Evolutionary conservation across 1,140 invertebrate genomes (phyloP), one percentile per base, ranked within the genome.

Genomic region (Cepaea nemoralis): DNA sequence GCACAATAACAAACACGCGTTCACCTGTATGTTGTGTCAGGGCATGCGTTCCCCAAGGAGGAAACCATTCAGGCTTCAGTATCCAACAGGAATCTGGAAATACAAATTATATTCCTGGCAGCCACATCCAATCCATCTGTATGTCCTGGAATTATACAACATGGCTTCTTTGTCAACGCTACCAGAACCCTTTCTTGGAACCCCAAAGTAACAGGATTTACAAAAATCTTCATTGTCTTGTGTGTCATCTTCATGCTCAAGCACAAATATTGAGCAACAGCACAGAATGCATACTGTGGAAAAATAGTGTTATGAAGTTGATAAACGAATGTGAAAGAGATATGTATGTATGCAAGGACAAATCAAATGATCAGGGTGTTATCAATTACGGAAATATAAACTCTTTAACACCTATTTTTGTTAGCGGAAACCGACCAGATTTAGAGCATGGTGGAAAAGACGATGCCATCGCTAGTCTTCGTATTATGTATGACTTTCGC

Each of bases 401-500:
- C 8, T 45, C 16, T 45, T 45, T 6, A 16, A 10, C 8, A 45
- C 16, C 16, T 16, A 16, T 10, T 16, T 45, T 45, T 45, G 6
- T 16, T 10, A 45, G 8, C 42, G 8, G 42, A 45, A 45, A 10
- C 42, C 16, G 42, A 6, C 6, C 8, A 6, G 16, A 16, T 10
- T 45, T 6, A 45, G 16, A 45, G 42, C 16, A 10, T 45, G 6
- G 16, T 6, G 42, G 22, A 35, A 69, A 8, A 19, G 10, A 5
- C 35, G 16, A 2, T 63, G 10, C 55, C n/a, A n/a, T n/a, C n/a
- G n/a, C 59, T 33, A 77, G 75, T 37, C 66, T 63, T 77, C 50
- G 75, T 22, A 27, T 77, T 12, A 19, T 77, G 31, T 63, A 37
- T 24, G 75, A 77, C 55, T 77, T 77, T 63, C 55, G 33, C 22